Evolutionary conservation across 2,888 invertebrate genomes (phyloP).

Genomic region (Stratiomys singularior): DNA sequence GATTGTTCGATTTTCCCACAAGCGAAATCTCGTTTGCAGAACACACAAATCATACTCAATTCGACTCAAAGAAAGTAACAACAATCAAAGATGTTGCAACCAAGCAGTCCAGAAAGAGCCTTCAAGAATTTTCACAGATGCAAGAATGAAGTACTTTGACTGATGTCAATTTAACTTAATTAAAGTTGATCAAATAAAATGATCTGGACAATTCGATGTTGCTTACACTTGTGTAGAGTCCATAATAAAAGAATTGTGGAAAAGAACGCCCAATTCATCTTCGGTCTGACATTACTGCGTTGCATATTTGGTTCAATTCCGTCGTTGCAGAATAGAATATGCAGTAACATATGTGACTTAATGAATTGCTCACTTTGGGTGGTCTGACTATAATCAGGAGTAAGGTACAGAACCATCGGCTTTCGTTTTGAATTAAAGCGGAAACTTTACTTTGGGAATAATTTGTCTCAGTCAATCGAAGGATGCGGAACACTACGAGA

Average conservation of each 20-base stretch:
- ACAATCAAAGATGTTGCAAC: neutral
- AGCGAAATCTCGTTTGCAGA: neutral
- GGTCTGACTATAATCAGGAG: too few species aligned
- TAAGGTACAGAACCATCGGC: too few species aligned
- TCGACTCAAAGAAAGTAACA: neutral
- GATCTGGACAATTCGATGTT: slow-evolving; percentile 43
- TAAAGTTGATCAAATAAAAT: slow-evolving; percentile 51
- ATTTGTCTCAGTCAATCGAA: too few species aligned
- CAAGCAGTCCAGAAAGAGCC: neutral
- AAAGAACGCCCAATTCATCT: slow-evolving; percentile 10
- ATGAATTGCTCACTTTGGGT: too few species aligned
- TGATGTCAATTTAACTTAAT: slow-evolving; percentile 49
- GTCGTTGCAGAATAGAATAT: too few species aligned
- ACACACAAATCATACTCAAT: neutral
- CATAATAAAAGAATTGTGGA: slow-evolving; percentile 7
- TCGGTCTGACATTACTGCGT: neutral
- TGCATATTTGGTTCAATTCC: too few species aligned
- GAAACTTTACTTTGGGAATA: too few species aligned
- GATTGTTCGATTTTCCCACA: too few species aligned
- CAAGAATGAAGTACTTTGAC: slow-evolving; percentile 10
- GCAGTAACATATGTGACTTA: too few species aligned
- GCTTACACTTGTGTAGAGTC: slow-evolving; percentile 46
- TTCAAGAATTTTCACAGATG: neutral
- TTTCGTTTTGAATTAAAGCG: too few species aligned
- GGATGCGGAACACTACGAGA: too few species aligned